A percentile compares a stretch with the other conserved stretches of the same genome.
phyloP scores from a whole-genome alignment of 2,888 invertebrate species.

The Ormyrus pomaceus region DNA sequence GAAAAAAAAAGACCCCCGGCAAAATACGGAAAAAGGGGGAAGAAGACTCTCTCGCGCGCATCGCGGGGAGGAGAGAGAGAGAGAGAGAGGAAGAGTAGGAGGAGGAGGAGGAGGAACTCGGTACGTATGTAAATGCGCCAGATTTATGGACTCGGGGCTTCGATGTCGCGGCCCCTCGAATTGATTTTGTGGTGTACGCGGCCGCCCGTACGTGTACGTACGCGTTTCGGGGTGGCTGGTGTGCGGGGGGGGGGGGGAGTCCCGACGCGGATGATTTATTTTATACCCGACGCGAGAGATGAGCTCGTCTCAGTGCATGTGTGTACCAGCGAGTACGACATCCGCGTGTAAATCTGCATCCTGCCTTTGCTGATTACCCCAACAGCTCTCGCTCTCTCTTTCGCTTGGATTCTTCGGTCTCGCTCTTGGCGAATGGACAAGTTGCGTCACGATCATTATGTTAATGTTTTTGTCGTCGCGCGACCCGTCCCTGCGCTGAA shows the following conservation, averaged over 20 bases:
- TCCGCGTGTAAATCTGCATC: constrained; percentile 53
- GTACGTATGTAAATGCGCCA: constrained; percentile 48
- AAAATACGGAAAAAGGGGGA: constrained; percentile 22
- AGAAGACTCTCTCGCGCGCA: not conserved
- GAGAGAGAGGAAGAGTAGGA: constrained; percentile 1
- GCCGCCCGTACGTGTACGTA: not conserved
- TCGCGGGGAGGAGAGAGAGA: not conserved
- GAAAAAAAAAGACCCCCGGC: not conserved
- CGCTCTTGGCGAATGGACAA: not conserved
- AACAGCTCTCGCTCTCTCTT: constrained; percentile 19
- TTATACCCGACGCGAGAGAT: constrained; percentile 41
- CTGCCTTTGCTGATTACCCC: constrained; percentile 47
- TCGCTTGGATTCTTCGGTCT: not conserved
- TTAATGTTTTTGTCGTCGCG: constrained; percentile 7
- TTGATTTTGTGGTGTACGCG: constrained; percentile 43
- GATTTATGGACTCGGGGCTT: constrained; percentile 51
- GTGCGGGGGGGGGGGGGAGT: constrained; percentile 22
- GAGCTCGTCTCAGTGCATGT: constrained; percentile 24
- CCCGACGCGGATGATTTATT: constrained; percentile 48
- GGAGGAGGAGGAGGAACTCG: constrained; percentile 17
- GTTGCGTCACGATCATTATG: constrained; percentile 24
- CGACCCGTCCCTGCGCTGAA: not conserved
- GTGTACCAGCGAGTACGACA: constrained; percentile 26
- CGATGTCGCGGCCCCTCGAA: constrained; percentile 45
- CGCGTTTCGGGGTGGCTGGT: not conserved